Evolutionary conservation across 2,113 vertebrate genomes (phyloP).

Genomic region (Odobenus rosmarus): DNA sequence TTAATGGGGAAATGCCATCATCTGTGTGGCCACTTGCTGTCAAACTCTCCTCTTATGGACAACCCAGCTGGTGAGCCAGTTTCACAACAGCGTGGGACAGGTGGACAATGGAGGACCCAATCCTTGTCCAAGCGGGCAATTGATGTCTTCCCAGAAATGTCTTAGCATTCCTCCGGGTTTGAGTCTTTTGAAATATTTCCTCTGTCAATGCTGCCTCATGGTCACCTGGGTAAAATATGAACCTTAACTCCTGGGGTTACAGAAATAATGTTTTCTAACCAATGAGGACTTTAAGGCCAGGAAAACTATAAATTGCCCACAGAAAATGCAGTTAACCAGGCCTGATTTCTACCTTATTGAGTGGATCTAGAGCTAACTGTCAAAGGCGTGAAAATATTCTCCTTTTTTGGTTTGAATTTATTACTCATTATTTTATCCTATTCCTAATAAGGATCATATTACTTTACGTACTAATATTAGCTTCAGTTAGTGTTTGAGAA

Average conservation of each 20-base stretch:
- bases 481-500: background rate
- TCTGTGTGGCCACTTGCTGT: background rate
- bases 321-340: background rate
- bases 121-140: background rate
- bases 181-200: background rate
- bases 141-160: background rate
- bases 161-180: background rate
- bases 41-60: background rate
- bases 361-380: background rate
- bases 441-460: background rate
- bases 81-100: fast-evolving
- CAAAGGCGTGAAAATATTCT: background rate
- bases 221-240: background rate
- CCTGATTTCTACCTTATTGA: background rate
- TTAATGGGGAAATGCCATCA: background rate
- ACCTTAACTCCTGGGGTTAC: background rate
- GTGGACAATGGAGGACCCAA: too few relatives aligned
- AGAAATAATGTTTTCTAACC: background rate
- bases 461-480: background rate
- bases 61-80: background rate
- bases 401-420: background rate
- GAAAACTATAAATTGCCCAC: background rate
- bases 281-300: background rate
- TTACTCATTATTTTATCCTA: background rate
- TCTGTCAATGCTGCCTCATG: background rate